phyloP scores from a whole-genome alignment of 1,140 invertebrate genomes.

The Trialeurodes vaporariorum region DNA sequence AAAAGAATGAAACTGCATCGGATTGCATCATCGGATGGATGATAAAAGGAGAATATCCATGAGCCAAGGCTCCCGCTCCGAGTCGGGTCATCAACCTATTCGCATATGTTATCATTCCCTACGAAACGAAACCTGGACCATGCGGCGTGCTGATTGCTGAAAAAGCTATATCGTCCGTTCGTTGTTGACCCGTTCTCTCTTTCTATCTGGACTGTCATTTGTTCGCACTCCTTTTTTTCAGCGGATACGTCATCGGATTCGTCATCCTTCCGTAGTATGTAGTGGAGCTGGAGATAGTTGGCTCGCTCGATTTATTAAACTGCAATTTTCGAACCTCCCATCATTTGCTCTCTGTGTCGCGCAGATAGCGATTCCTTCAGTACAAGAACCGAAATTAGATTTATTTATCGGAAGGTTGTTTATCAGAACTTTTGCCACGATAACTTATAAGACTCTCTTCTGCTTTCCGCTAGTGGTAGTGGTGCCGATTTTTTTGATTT shows the following conservation, averaged over 20 bases:
- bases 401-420: too few species aligned
- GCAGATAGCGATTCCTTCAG: too few species aligned
- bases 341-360: too few species aligned
- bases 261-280: background rate
- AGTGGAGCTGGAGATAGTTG: background rate
- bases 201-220: background rate
- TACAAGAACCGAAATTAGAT: too few species aligned
- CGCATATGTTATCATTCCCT: background rate
- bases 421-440: too few species aligned
- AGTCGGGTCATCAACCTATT: background rate
- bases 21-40: background rate
- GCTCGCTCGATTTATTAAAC: background rate
- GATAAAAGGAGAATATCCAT: background rate
- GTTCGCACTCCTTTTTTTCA: background rate
- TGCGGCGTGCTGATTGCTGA: too few species aligned
- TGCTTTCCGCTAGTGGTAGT: too few species aligned
- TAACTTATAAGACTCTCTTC: too few species aligned
- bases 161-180: too few species aligned
- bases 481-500: too few species aligned
- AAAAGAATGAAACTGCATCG: background rate
- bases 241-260: background rate
- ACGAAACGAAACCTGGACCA: background rate
- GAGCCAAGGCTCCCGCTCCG: background rate
- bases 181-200: background rate
- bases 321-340: too few species aligned